These are phyloP conservation scores for Babyrousa celebensis DNA, from an alignment of 2,797 vertebrate genomes.

Conservation along the genomic window DNA sequence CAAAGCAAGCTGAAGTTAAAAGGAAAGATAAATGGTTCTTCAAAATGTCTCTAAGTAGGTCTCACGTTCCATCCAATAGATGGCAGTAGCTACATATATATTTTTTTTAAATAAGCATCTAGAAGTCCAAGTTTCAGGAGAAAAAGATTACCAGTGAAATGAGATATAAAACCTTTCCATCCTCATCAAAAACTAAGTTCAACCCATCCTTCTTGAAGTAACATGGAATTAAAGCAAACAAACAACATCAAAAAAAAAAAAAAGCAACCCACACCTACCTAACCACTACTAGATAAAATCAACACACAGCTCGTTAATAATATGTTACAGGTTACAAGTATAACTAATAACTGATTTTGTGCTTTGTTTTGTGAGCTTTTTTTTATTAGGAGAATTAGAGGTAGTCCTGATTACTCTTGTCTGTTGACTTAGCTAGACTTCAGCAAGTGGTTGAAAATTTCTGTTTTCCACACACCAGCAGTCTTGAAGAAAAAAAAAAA, in stretches of 20 bases:
- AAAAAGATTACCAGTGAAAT: not conserved
- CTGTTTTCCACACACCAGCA: not conserved
- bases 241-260: not conserved
- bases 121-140: not conserved
- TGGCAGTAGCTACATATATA: conserved; percentile 57
- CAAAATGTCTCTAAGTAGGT: not conserved
- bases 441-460: not conserved
- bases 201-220: not conserved
- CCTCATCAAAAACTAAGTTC: conserved; percentile 8
- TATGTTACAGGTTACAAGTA: not conserved
- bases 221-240: not conserved
- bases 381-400: conserved; percentile 1
- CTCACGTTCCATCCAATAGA: conserved; percentile 70
- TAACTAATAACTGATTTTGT: not conserved
- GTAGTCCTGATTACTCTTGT: not conserved
- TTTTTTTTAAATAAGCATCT: conserved; percentile 53
- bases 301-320: not conserved
- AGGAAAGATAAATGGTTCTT: not conserved
- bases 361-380: not conserved
- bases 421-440: not conserved
- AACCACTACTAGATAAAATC: not conserved
- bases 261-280: not conserved
- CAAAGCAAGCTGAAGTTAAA: not conserved
- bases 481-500: not conserved
- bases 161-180: not conserved